Base-by-base conservation (phyloP, 64 coral and sea anemone species). In the Acropora tenuis region DNA sequence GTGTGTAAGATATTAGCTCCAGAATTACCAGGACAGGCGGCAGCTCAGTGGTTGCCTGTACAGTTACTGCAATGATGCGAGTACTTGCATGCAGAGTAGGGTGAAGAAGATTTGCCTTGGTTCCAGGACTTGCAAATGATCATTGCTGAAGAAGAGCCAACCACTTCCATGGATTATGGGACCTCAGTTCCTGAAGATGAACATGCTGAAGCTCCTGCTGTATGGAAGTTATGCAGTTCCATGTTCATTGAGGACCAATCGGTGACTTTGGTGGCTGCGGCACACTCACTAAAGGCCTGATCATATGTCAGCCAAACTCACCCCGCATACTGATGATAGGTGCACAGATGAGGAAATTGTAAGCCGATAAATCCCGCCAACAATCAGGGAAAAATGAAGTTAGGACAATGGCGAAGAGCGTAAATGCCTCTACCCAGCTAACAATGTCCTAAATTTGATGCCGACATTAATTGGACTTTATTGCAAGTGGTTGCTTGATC, bases 341-440 rank as follows among this genome's bases (percentile, higher is more conserved):
- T 89, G 9, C 50, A 52, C 16, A 89, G 41, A 89, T 89, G 9
- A 89, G 74, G 1, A 89, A 75, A 9, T 78, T 78, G 30, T 78
- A 89, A 4, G 59, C 10, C 1, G 41, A 2, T 1, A 89, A 48
- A 17, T 89, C 87, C 7, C 2, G 9, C 45, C n/a, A 44, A 5
- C 74, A 57, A 11, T 89, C 12, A 1, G 75, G 52, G 48, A 8
- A 76, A 78, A 30, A 77, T 4, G 48, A 16, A 7, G 49, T 15
- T 2, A 89, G 2, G 1, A 89, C 43, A 3, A 78, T 2, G 6
- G 16, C 0, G 75, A 61, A 5, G 47, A 63, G 8, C 8, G 60
- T 13, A 63, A 63, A 63, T 63, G 60, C 60, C 13, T 63, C 60
- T 43, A 4, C 71, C 2, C 7, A 87, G 15, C 44, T 50, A 45